Evolutionary conservation across 2,113 vertebrate genomes (phyloP), one percentile per base, ranked within the genome.

Genomic region (Dendrocopos noguchii): DNA sequence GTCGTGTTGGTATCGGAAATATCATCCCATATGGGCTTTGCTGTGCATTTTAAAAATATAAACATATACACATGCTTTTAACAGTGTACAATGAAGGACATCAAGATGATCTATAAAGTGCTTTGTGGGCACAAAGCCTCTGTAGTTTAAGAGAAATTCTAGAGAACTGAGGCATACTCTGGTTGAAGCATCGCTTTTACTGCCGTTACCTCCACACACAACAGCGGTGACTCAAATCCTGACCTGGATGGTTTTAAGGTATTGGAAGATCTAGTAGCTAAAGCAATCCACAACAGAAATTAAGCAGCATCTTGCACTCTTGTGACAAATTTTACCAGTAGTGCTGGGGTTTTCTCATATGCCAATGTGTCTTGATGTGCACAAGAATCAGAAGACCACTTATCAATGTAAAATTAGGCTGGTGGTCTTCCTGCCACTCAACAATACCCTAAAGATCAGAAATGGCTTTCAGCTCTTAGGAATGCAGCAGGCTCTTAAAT

Each of bases 11-110:
- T 94, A 95, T 94, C 87, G 61, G 93, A 96, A 94, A 94, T 95
- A 93, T 94, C 95, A 93, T 96, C 94, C 91, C 91, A 95, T 93
- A 93, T 63, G 90, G 91, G 95, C 81, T 96, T 96, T 88, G 94
- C 93, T 95, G 91, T 86, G 93, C 87, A 93, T 96, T 95, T 96
- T 91, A 94, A 95, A 96, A 95, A 96, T 95, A 96, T 95, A 95
- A 94, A 94, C 83, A 96, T 91, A 95, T 72, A 94, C 90, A 96
- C 91, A 78, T 90, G 93, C 90, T 96, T 96, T 96, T 95, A 94
- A 93, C 80, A 88, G 93, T 79, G 91, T 95, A 94, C 90, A 95
- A 90, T 3, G 4, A 93, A 94, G 95, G 87, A 94, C 82, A 91
- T 88, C 59, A 67, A 80, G 90, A 93, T 94, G 90, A 91, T 95